Evolutionary conservation across 1,140 invertebrate species (phyloP).

Genomic region (Aphelenchoides besseyi): DNA sequence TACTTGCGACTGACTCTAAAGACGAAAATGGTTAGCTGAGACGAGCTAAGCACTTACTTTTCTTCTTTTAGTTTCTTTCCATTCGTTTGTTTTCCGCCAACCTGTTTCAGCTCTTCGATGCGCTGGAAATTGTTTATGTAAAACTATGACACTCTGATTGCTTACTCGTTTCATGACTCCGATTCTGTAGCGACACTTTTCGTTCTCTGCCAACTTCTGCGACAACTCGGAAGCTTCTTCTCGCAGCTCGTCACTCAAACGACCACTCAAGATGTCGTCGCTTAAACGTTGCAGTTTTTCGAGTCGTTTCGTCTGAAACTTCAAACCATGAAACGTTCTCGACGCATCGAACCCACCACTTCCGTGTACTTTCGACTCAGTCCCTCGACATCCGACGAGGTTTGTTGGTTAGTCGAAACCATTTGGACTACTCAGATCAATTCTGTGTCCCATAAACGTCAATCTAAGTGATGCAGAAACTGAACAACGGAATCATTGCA

Average conservation of each 20-base stretch:
- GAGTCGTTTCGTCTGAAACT: neutral
- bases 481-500: too few relatives aligned
- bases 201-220: neutral
- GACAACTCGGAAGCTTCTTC: neutral
- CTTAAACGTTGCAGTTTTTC: neutral
- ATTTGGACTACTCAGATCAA: too few relatives aligned
- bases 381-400: too few relatives aligned
- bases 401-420: too few relatives aligned
- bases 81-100: constrained; percentile 4
- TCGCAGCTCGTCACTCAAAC: neutral
- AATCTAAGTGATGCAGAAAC: too few relatives aligned
- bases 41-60: neutral
- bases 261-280: neutral
- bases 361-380: too few relatives aligned
- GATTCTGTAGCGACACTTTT: constrained; percentile 17
- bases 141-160: too few relatives aligned
- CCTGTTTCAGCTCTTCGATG: constrained; percentile 10
- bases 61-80: neutral
- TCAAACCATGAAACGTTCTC: too few relatives aligned
- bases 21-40: neutral
- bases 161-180: constrained; percentile 22
- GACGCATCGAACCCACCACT: too few relatives aligned
- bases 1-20: constrained; percentile 31
- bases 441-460: too few relatives aligned
- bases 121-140: too few relatives aligned